Evolutionary conservation across 2,888 invertebrate genomes (phyloP), one percentile per base, ranked within the genome.

Genomic region (Scrobipalpa atriplicella): DNA sequence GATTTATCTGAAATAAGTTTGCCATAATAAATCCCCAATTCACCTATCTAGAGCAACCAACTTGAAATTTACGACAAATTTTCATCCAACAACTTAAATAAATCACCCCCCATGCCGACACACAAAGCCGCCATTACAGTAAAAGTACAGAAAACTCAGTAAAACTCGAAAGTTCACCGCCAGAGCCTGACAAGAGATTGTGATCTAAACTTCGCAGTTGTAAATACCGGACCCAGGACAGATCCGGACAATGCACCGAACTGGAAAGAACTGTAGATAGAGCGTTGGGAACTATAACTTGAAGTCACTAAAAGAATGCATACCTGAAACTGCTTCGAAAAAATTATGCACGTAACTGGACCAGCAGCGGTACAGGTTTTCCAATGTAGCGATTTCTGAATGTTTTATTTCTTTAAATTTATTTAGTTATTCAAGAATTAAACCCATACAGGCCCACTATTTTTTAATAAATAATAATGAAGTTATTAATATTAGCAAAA

Each of bases 111-210:
- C 54, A 18, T 10, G 52, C 52, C 11, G 54, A 54, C 54, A 54
- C 54, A 54, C 21, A 54, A 54, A 54, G 11, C 19, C 18, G 13
- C 43, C 7, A 43, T 5, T 43, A 43, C 43, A 43, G 11, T 2
- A 13, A 43, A 21, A 18, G 10, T 10, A 54, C 19, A 54, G 19
- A 54, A 52, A 54, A 54, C 54, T 21, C 13, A 21, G 19, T 13
- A 58, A 36, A 58, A 58, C 36, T 58, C 38, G 36, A 8, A 38
- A 58, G 58, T 56, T 56, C 36, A 29, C 43, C n/a, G 36, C 58
- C 65, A 65, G 65, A 43, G 65, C 29, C 65, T 43, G 56, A 62
- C 84, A 81, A 81, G 82, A 76, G 79, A 81, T 84, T 78, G 79
- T 82, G 78, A 80, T 79, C 63, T 62, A n/a, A 58, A 36, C 58